phyloP scores from a whole-genome alignment of 2,888 invertebrate species.

The Ormyrus nitidulus region DNA sequence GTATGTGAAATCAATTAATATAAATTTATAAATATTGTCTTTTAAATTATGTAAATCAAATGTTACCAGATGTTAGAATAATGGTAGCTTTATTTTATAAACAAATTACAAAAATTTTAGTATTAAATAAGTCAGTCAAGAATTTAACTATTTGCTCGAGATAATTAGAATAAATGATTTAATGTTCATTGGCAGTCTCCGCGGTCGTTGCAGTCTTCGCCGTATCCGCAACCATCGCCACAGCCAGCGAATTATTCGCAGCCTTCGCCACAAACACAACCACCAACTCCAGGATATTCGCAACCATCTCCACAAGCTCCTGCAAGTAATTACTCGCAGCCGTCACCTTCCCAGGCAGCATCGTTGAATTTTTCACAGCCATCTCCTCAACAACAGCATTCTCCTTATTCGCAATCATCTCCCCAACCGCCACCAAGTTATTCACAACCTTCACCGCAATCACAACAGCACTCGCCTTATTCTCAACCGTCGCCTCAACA shows the following conservation, averaged over 20 bases:
- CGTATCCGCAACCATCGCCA: constrained; percentile 67
- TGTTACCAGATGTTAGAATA: constrained; percentile 1
- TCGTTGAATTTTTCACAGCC: constrained; percentile 61
- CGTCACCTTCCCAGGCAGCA: constrained; percentile 63
- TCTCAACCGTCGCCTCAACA: constrained; percentile 64
- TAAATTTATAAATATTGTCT: neutral
- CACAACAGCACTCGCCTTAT: constrained; percentile 61
- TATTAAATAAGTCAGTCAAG: neutral
- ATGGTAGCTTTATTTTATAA: neutral
- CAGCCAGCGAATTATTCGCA: constrained; percentile 72
- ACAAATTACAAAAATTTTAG: neutral
- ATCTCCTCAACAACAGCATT: constrained; percentile 59
- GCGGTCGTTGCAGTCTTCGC: constrained; percentile 67
- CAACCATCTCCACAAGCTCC: constrained; percentile 71
- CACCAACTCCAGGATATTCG: constrained; percentile 75
- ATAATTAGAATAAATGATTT: neutral
- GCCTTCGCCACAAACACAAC: constrained; percentile 67
- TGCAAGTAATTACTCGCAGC: constrained; percentile 66
- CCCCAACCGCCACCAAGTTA: constrained; percentile 64
- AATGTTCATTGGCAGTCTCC: constrained; percentile 59
- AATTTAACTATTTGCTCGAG: neutral
- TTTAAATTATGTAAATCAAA: neutral
- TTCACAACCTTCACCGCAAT: constrained; percentile 61
- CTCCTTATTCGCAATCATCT: constrained; percentile 62
- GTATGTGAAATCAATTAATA: constrained; percentile 10